These are phyloP conservation scores for Buceros bicornis DNA, from an alignment of 2,797 vertebrate genomes.

Conservation along the genomic window DNA sequence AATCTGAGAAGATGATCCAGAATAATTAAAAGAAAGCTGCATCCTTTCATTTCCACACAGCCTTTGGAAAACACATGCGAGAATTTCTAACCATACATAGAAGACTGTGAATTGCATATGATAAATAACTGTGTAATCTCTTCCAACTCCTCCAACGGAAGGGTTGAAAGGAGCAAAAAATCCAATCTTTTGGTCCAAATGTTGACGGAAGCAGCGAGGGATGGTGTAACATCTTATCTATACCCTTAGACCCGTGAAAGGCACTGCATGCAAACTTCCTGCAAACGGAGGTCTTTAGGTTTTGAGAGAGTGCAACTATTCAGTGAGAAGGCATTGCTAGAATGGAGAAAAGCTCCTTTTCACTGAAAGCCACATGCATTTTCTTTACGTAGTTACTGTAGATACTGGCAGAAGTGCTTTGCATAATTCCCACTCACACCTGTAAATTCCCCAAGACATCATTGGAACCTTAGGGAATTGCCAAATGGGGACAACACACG, in stretches of 20 bases:
- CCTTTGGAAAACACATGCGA: neutral
- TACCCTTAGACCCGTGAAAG: neutral
- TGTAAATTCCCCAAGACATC: neutral
- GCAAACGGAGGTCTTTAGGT: neutral
- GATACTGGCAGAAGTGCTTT: neutral
- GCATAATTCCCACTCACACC: conserved; percentile 33
- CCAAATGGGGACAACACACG: neutral
- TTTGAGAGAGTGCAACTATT: neutral
- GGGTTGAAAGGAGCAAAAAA: neutral
- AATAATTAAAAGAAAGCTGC: conserved; percentile 33
- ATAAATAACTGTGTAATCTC: conserved; percentile 36
- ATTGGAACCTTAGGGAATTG: neutral
- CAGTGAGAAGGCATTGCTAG: neutral
- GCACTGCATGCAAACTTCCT: neutral
- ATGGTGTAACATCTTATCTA: neutral
- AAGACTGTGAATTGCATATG: neutral
- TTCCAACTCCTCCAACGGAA: conserved; percentile 7
- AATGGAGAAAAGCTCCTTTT: neutral
- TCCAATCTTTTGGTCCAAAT: neutral
- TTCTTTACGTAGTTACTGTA: conserved; percentile 21
- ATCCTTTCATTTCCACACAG: neutral
- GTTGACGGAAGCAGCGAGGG: neutral
- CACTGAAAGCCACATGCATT: conserved; percentile 52
- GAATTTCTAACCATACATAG: conserved; percentile 6
- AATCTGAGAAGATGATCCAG: neutral